A percentile compares a stretch with the other conserved stretches of the same genome.
phyloP scores from a whole-genome alignment of 1,140 invertebrate genomes.

The Apis florea region DNA sequence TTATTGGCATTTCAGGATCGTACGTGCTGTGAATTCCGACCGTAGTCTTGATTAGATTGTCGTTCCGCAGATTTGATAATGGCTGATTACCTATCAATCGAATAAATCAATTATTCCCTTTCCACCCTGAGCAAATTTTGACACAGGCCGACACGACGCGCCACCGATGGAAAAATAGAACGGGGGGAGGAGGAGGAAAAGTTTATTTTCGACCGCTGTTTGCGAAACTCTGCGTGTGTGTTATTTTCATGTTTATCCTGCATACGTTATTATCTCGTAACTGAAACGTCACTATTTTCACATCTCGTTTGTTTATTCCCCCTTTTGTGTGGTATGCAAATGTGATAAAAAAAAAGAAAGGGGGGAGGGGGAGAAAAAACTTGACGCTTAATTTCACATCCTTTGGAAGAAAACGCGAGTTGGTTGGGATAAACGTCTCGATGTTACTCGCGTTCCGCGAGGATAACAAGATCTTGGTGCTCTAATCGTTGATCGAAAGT shows the following conservation, averaged over 20 bases:
- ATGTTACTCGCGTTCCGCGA: neutral
- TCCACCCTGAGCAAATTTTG: neutral
- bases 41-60: slow-evolving; percentile 44
- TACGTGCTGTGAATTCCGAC: slow-evolving; percentile 41
- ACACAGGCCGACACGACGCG: too few species aligned
- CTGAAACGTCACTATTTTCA: neutral
- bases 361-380: too few species aligned
- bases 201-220: neutral
- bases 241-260: neutral
- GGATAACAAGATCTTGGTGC: slow-evolving; percentile 28
- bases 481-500: slow-evolving; percentile 20
- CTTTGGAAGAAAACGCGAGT: neutral
- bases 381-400: neutral
- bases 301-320: neutral
- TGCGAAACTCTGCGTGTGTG: too few species aligned
- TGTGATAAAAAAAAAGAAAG: too few species aligned
- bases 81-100: slow-evolving; percentile 49
- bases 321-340: neutral
- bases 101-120: slow-evolving; percentile 28
- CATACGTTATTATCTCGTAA: neutral
- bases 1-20: slow-evolving; percentile 44
- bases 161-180: neutral
- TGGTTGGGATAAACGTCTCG: neutral
- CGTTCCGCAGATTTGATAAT: slow-evolving; percentile 45
- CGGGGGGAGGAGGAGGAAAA: too few species aligned